phyloP scores from a whole-genome alignment of 2,113 vertebrate genomes.

The Nicator chloris region DNA sequence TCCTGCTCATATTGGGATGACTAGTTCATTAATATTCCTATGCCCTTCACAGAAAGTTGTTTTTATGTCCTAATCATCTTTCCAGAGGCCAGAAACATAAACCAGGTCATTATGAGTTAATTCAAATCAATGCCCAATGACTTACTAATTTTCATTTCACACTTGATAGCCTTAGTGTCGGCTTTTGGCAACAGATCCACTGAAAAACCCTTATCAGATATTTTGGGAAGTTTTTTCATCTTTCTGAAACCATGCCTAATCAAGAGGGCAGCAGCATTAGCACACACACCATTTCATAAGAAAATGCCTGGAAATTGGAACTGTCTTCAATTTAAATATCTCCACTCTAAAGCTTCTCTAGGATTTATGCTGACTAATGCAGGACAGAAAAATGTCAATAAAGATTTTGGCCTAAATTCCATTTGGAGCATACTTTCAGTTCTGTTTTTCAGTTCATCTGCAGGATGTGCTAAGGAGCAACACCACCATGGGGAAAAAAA shows the following conservation, averaged over 20 bases:
- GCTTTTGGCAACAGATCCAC: not conserved
- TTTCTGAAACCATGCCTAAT: not conserved
- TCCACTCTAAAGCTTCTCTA: not conserved
- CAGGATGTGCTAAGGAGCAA: not conserved
- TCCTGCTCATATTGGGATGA: not conserved
- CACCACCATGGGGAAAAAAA: not conserved
- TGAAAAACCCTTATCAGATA: not conserved
- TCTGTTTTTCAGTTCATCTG: not conserved
- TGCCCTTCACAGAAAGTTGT: conserved; percentile 31
- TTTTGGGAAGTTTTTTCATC: not conserved
- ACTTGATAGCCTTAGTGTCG: not conserved
- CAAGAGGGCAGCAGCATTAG: not conserved
- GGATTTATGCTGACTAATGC: not conserved
- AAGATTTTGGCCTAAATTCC: not conserved
- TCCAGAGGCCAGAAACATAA: conserved; percentile 19
- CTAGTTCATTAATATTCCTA: not conserved
- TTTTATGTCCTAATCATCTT: conserved; percentile 13
- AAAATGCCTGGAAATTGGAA: not conserved
- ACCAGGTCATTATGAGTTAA: conserved; percentile 25
- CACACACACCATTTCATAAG: not conserved
- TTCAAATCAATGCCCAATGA: not conserved
- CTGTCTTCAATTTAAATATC: not conserved
- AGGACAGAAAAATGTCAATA: not conserved
- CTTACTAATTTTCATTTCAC: conserved; percentile 33
- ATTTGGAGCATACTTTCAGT: not conserved